Evolutionary conservation across 2,797 vertebrate species (phyloP).

Genomic region (Chelon auratus): DNA sequence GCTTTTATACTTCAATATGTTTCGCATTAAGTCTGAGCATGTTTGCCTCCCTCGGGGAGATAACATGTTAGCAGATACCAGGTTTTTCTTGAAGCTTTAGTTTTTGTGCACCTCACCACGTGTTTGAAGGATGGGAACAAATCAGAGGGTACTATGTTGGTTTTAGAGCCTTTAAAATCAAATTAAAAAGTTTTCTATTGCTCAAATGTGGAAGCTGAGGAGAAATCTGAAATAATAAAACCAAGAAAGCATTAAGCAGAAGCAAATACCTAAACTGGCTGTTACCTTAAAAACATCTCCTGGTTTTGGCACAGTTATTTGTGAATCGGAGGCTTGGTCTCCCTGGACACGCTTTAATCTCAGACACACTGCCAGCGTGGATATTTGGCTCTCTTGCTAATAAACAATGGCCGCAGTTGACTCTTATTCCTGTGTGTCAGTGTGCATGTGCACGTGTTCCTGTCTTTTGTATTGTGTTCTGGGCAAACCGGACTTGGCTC

Average conservation of each 20-base stretch:
- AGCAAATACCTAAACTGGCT: slow-evolving; percentile 1
- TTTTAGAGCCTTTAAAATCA: slow-evolving; percentile 37
- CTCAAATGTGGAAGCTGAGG: background rate
- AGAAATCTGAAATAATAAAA: slow-evolving; percentile 17
- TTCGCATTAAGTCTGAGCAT: slow-evolving; percentile 63
- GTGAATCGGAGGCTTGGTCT: slow-evolving; percentile 38
- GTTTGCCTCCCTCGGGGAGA: slow-evolving; percentile 58
- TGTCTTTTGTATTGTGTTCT: slow-evolving; percentile 60
- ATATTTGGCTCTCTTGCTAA: slow-evolving; percentile 65
- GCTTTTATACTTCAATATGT: slow-evolving; percentile 58
- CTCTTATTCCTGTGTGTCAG: slow-evolving; percentile 10
- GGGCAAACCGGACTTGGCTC: slow-evolving; percentile 63
- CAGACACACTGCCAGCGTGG: slow-evolving; percentile 47
- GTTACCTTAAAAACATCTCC: slow-evolving; percentile 14
- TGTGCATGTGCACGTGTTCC: slow-evolving; percentile 27
- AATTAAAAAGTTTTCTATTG: background rate
- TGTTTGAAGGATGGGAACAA: slow-evolving; percentile 19
- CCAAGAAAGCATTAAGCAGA: slow-evolving; percentile 1
- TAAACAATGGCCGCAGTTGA: slow-evolving; percentile 66
- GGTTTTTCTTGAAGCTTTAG: slow-evolving; percentile 33
- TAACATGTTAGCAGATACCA: slow-evolving; percentile 42
- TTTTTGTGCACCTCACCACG: slow-evolving; percentile 23
- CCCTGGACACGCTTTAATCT: slow-evolving; percentile 41
- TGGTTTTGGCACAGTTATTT: slow-evolving; percentile 39
- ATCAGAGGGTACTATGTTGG: slow-evolving; percentile 19